These are phyloP conservation scores for Tinea semifulvella DNA, from an alignment of 2,888 invertebrate species.

Conservation along the genomic window DNA sequence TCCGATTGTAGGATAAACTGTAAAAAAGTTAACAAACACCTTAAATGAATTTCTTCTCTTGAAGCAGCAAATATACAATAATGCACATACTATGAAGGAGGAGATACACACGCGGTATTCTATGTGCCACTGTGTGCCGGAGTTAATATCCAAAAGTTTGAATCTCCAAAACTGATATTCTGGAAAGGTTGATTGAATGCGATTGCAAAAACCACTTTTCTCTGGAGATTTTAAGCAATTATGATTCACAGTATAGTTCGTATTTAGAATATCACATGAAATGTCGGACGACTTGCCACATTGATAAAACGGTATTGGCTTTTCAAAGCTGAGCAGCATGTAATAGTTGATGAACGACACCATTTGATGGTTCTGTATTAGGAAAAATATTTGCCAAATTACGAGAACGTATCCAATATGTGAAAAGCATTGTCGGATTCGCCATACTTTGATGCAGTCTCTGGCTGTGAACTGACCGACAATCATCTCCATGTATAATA, in stretches of 20 bases:
- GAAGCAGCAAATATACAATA: slow-evolving; percentile 36
- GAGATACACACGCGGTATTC: slow-evolving; percentile 44
- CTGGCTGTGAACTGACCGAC: slow-evolving; percentile 48
- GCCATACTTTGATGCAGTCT: slow-evolving; percentile 46
- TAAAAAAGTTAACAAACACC: slow-evolving; percentile 27
- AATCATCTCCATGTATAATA: slow-evolving; percentile 48
- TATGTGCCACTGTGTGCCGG: slow-evolving; percentile 23
- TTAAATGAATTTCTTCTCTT: slow-evolving; percentile 31
- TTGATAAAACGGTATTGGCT: slow-evolving; percentile 38
- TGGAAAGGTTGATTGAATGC: slow-evolving; percentile 36
- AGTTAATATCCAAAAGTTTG: slow-evolving; percentile 23
- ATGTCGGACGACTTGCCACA: slow-evolving; percentile 38
- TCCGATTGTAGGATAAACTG: slow-evolving; percentile 29
- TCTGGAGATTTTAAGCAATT: slow-evolving; percentile 33
- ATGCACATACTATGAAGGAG: slow-evolving; percentile 30
- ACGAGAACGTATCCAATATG: slow-evolving; percentile 41
- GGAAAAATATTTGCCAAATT: slow-evolving; percentile 32
- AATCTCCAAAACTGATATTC: slow-evolving; percentile 47
- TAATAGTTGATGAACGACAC: slow-evolving; percentile 43
- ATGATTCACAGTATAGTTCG: slow-evolving; percentile 41
- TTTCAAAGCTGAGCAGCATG: slow-evolving; percentile 47
- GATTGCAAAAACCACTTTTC: slow-evolving; percentile 28
- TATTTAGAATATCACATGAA: slow-evolving; percentile 32
- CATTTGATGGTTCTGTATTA: slow-evolving; percentile 33
- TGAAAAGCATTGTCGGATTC: slow-evolving; percentile 35